These are phyloP conservation scores for Microctenopoma steveboyesi DNA, from an alignment of 2,797 vertebrate species.

Conservation along the genomic window DNA sequence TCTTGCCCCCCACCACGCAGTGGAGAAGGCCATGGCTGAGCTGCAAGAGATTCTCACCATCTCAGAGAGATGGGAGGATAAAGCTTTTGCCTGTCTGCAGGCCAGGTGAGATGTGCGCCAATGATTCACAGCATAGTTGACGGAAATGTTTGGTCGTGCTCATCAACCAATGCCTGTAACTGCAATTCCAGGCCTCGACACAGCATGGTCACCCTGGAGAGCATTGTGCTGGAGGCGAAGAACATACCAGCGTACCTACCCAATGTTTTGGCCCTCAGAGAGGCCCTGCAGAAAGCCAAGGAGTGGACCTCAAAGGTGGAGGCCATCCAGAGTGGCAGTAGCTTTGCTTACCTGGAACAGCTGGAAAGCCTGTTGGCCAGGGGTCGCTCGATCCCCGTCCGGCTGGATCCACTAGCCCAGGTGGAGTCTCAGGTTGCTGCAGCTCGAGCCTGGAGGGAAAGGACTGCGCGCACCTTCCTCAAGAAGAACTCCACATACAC, in stretches of 20 bases:
- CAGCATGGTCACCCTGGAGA: slow-evolving; percentile 92
- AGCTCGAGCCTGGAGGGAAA: slow-evolving; percentile 95
- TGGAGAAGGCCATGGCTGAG: slow-evolving; percentile 99
- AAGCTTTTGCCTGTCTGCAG: slow-evolving; percentile 94
- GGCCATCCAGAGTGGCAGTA: slow-evolving; percentile 94
- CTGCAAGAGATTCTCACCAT: slow-evolving; percentile 97
- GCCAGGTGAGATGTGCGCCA: slow-evolving; percentile 84
- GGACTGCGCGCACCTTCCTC: slow-evolving; percentile 94
- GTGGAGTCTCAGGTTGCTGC: slow-evolving; percentile 96
- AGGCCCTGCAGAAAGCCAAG: slow-evolving; percentile 94
- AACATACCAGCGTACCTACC: slow-evolving; percentile 97
- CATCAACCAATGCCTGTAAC: not conserved
- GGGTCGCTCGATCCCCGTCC: slow-evolving; percentile 94
- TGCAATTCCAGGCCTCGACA: slow-evolving; percentile 88
- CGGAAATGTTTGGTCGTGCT: not conserved
- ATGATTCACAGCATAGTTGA: not conserved
- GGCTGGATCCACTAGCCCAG: slow-evolving; percentile 92
- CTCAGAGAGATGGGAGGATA: slow-evolving; percentile 98
- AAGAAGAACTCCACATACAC: slow-evolving; percentile 98
- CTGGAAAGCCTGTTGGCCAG: slow-evolving; percentile 92
- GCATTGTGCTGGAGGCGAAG: slow-evolving; percentile 93
- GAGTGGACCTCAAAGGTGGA: slow-evolving; percentile 97
- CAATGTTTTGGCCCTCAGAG: slow-evolving; percentile 93
- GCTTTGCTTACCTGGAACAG: slow-evolving; percentile 95
- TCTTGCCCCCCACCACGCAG: slow-evolving; percentile 95